These are phyloP conservation scores for Mus minutoides DNA, from an alignment of 2,797 vertebrate species.

Conservation along the genomic window DNA sequence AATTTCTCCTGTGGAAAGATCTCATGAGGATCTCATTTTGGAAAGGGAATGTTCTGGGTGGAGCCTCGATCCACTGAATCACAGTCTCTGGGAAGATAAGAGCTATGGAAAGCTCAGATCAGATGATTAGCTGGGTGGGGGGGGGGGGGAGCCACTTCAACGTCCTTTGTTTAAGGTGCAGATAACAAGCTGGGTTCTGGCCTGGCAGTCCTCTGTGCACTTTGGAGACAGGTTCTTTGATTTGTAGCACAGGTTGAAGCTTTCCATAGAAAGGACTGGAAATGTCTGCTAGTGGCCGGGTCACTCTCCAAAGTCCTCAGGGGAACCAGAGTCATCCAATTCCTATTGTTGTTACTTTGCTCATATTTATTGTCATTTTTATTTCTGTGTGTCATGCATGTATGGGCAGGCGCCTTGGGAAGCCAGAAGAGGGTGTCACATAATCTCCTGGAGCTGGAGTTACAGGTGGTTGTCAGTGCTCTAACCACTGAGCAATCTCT, in stretches of 20 bases:
- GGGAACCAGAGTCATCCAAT: neutral
- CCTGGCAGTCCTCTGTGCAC: neutral
- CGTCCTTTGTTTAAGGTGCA: neutral
- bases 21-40: neutral
- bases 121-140: neutral
- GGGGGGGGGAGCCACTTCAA: neutral
- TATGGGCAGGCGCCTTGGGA: neutral
- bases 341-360: neutral
- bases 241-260: neutral
- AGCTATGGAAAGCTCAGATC: neutral
- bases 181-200: neutral
- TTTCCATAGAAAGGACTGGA: conserved; percentile 20
- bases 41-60: neutral
- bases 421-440: too few species aligned
- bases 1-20: neutral
- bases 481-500: neutral
- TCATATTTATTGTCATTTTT: neutral
- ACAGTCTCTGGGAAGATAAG: neutral
- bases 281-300: neutral
- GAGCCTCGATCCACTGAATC: neutral
- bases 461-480: neutral
- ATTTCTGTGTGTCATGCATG: neutral
- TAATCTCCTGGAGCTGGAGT: neutral
- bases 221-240: neutral
- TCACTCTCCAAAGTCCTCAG: neutral